A percentile compares a stretch with the other conserved stretches of the same genome.
phyloP scores from a whole-genome alignment of 2,113 vertebrate species.

The Datnioides undecimradiatus region DNA sequence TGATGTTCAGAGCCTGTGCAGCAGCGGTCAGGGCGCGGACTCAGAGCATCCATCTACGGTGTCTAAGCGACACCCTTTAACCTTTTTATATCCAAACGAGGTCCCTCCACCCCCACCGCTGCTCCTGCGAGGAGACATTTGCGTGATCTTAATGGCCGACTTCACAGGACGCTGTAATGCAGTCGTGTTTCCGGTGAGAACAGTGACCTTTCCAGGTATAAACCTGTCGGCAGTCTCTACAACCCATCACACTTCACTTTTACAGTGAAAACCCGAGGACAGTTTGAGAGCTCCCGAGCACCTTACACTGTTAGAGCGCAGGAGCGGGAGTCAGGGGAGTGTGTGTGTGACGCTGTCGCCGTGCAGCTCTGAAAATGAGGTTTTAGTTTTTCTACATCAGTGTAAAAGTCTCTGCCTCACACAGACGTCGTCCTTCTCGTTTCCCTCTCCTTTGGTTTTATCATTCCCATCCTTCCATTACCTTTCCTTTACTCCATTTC shows the following conservation, averaged over 20 bases:
- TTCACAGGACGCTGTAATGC: background rate
- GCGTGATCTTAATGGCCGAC: background rate
- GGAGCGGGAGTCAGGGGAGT: background rate
- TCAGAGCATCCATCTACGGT: too few species aligned
- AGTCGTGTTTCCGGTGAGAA: background rate
- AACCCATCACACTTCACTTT: background rate
- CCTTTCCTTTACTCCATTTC: background rate
- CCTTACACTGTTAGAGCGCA: background rate
- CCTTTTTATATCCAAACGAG: background rate
- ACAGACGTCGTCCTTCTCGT: too few species aligned
- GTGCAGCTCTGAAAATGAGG: background rate
- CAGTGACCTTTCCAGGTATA: background rate
- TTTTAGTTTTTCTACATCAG: background rate
- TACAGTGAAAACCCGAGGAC: background rate
- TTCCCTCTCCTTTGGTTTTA: background rate
- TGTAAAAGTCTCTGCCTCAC: too few species aligned
- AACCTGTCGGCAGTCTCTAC: background rate
- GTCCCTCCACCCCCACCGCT: background rate
- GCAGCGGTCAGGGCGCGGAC: too few species aligned
- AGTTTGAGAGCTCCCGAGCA: background rate
- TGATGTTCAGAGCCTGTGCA: too few species aligned
- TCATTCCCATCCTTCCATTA: background rate
- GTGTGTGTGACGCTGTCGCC: background rate
- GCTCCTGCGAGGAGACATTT: background rate
- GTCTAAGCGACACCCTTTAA: background rate